phyloP scores from a whole-genome alignment of 2,888 invertebrate genomes.

The Ennomos fuscantarius region DNA sequence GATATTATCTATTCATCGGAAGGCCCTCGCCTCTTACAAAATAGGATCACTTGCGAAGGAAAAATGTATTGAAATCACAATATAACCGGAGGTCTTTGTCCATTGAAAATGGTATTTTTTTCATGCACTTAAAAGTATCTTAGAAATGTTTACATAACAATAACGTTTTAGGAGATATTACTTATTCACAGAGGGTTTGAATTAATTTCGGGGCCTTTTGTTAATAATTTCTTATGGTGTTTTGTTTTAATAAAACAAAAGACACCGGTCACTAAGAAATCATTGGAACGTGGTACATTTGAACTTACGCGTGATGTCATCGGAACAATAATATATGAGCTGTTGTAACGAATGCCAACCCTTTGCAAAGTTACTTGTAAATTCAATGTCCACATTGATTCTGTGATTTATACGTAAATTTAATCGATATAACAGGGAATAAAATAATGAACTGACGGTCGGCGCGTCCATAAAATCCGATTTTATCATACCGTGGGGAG shows the following conservation, averaged over 20 bases:
- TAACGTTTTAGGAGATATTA: conserved; percentile 72
- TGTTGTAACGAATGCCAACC: conserved; percentile 5
- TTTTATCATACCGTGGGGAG: conserved; percentile 83
- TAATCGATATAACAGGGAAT: conserved; percentile 73
- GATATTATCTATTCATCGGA: conserved; percentile 53
- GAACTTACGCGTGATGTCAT: conserved; percentile 1
- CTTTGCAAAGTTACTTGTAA: conserved; percentile 13
- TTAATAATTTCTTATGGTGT: conserved; percentile 48
- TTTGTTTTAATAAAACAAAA: conserved; percentile 25
- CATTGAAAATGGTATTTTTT: conserved; percentile 65
- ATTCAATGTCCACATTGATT: conserved; percentile 35
- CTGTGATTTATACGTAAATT: conserved; percentile 56
- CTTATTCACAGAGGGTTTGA: conserved; percentile 74
- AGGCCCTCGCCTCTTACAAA: conserved; percentile 67
- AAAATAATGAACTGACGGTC: conserved; percentile 80
- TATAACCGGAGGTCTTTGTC: conserved; percentile 75
- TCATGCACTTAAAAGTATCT: conserved; percentile 50
- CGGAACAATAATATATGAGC: conserved; percentile 5
- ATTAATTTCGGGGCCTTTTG: conserved; percentile 50
- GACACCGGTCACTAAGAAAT: too few relatives aligned
- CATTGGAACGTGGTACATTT: too few relatives aligned
- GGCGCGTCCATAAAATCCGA: conserved; percentile 79
- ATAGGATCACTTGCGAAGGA: conserved; percentile 78
- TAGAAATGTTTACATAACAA: conserved; percentile 74
- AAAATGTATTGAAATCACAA: conserved; percentile 83